These are phyloP conservation scores for Conus canariensis DNA, from an alignment of 2,888 invertebrate species.

Conservation along the genomic window DNA sequence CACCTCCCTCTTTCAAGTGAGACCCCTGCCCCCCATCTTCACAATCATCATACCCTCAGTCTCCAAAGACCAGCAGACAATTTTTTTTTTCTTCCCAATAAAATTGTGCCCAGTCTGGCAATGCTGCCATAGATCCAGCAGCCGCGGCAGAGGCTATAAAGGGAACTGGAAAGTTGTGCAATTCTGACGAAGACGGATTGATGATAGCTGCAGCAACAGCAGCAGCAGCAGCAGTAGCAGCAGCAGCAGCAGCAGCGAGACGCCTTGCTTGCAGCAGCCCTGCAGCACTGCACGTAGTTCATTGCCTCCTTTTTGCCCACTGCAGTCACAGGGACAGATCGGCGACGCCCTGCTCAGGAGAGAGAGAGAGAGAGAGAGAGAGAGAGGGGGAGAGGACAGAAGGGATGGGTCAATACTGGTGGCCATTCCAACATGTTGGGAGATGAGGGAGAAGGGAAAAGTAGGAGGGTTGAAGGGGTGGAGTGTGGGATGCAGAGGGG, in stretches of 20 bases:
- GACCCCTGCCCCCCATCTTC: too few species aligned
- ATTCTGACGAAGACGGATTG: neutral
- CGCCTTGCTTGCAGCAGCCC: neutral
- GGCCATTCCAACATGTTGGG: neutral
- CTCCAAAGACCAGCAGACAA: too few species aligned
- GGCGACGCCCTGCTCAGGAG: neutral
- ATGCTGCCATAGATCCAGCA: neutral
- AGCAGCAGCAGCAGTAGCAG: neutral
- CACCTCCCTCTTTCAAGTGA: too few species aligned
- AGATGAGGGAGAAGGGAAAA: neutral
- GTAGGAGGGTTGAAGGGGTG: neutral
- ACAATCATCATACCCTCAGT: too few species aligned
- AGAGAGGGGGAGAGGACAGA: neutral
- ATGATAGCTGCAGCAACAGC: neutral
- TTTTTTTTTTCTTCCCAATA: too few species aligned
- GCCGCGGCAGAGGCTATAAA: neutral
- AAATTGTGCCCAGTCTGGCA: neutral
- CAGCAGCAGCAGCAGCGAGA: neutral
- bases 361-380: neutral
- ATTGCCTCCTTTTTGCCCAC: neutral
- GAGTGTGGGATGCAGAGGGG: neutral
- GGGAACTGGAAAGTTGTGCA: neutral
- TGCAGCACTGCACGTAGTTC: neutral
- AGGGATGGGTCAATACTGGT: constrained; percentile 20
- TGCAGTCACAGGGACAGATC: neutral